phyloP scores from a whole-genome alignment of 1,140 invertebrate species.

The Dufourea novaeangliae region DNA sequence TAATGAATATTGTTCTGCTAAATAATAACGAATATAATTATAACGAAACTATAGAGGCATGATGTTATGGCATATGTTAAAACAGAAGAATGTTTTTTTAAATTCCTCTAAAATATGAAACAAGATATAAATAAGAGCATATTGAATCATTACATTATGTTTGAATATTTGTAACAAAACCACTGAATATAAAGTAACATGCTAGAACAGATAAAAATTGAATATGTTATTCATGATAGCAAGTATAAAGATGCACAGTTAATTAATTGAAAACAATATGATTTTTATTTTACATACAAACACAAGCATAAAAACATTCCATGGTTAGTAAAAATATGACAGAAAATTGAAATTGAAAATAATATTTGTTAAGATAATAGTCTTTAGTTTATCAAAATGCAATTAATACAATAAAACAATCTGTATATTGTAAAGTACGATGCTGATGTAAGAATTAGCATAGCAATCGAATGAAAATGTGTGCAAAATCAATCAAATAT shows the following conservation, averaged over 20 bases:
- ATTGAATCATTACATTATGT: slow-evolving; percentile 3
- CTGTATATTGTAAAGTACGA: not conserved
- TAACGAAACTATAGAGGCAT: not conserved
- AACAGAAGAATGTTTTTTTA: not conserved
- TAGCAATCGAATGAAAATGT: slow-evolving; percentile 31
- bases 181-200: slow-evolving; percentile 17
- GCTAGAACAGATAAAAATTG: slow-evolving; percentile 26
- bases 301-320: slow-evolving; percentile 2
- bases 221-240: not conserved
- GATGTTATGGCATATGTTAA: slow-evolving; percentile 28
- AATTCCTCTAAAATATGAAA: slow-evolving; percentile 3
- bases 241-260: slow-evolving; percentile 7
- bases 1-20: not conserved
- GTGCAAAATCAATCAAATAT: slow-evolving; percentile 40
- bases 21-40: slow-evolving; percentile 3
- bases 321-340: slow-evolving; percentile 14
- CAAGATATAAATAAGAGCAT: not conserved
- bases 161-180: slow-evolving; percentile 3
- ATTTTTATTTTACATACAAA: slow-evolving; percentile 23
- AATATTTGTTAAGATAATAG: slow-evolving; percentile 29
- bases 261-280: not conserved
- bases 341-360: not conserved
- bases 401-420: slow-evolving; percentile 20
- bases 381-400: slow-evolving; percentile 6
- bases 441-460: slow-evolving; percentile 5